Evolutionary conservation across 2,888 invertebrate genomes (phyloP), one percentile per base, ranked within the genome.

Genomic region (Psylliodes chrysocephalus): DNA sequence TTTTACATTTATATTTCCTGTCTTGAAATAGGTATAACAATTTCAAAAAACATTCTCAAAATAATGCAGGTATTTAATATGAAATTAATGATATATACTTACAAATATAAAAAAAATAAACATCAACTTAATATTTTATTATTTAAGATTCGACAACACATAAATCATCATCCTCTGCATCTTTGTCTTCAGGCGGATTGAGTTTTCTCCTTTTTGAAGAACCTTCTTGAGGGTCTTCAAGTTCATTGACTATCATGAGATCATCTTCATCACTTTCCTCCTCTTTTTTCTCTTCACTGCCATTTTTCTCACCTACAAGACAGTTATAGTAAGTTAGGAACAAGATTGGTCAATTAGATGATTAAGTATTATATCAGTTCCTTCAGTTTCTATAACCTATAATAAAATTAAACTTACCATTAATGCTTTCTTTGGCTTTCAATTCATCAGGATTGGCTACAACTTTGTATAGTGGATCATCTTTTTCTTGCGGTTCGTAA

Each of bases 381-480:
- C n/a, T n/a, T n/a, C n/a, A n/a, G n/a, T n/a, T n/a, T n/a, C n/a
- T n/a, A n/a, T n/a, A n/a, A n/a, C n/a, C n/a, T n/a, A n/a, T n/a
- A n/a, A n/a, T n/a, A n/a, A n/a, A n/a, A n/a, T n/a, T n/a, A n/a
- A n/a, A n/a, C n/a, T 69, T 68, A 70, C 69, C 71, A 62, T 75
- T 73, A 56, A 71, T 73, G 14, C 75, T 71, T 71, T 84, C 82
- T 67, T 85, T 84, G 1, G 85, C 84, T 71, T 84, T 85, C n/a
- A 86, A 76, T 65, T 85, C 84, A n/a, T 83, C 80, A 25, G 82
- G 80, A 77, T 90, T 87, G 1, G 88, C 88, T 40, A 86, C 82
- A 12, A 91, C 83, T 69, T 90, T 87, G 78, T 89, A 92, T 25
- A 87, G 83, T 0, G 87, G 86, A 49, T 88, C 87, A n/a, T 89